Evolutionary conservation across 2,888 invertebrate species (phyloP).

Genomic region (Drosophila phalerata): DNA sequence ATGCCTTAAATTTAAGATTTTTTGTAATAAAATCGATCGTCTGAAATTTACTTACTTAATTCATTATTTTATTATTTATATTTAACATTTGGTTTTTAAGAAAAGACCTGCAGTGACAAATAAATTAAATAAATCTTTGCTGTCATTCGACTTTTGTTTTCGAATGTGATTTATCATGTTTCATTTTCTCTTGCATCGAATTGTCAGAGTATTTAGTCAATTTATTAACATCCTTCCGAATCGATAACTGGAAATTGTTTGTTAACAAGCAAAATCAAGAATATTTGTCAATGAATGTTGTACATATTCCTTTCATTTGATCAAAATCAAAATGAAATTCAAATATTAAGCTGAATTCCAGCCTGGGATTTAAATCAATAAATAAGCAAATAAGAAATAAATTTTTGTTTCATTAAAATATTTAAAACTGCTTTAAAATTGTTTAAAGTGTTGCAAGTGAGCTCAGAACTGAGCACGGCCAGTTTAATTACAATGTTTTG

Average conservation of each 20-base stretch:
- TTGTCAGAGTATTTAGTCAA: constrained; percentile 20
- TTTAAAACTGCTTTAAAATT: constrained; percentile 1
- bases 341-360: not conserved
- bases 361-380: not conserved
- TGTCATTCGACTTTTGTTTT: constrained; percentile 12
- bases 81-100: too few species aligned
- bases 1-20: too few species aligned
- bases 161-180: constrained; percentile 16
- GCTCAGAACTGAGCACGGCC: constrained; percentile 7
- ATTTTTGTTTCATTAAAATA: not conserved
- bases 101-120: too few species aligned
- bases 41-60: too few species aligned
- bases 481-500: constrained; percentile 50
- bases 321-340: not conserved
- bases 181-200: not conserved
- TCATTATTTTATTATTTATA: too few species aligned
- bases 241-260: constrained; percentile 13
- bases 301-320: constrained; percentile 40
- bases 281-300: constrained; percentile 31
- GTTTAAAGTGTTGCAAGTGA: constrained; percentile 29
- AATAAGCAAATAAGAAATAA: not conserved
- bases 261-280: constrained; percentile 8
- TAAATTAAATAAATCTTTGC: constrained; percentile 32
- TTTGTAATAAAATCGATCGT: too few species aligned
- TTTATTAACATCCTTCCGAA: constrained; percentile 20